Evolutionary conservation across 2,113 vertebrate genomes (phyloP).

Genomic region (Leptobrachium leishanense): DNA sequence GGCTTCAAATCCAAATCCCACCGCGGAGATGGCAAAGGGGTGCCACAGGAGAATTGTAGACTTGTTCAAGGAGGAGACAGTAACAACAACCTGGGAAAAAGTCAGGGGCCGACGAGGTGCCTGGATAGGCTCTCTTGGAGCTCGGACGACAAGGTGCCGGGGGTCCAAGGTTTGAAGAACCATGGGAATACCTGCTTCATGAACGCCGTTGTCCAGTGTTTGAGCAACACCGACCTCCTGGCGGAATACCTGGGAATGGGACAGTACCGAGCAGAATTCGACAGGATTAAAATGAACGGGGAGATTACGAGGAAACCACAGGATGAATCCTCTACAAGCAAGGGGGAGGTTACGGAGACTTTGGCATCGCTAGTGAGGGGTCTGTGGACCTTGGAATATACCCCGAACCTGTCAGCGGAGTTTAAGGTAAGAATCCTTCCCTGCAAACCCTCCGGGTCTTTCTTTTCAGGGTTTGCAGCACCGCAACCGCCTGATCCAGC

Average conservation of each 20-base stretch:
- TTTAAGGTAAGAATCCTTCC: conserved; percentile 80
- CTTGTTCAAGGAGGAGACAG: conserved; percentile 35
- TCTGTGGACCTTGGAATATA: conserved; percentile 91
- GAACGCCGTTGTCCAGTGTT: conserved; percentile 94
- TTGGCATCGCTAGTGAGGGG: conserved; percentile 85
- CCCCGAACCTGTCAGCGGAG: conserved; percentile 86
- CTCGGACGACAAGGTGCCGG: conserved; percentile 68
- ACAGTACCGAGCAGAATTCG: conserved; percentile 69
- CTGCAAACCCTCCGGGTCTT: no score
- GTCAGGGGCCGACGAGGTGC: conserved; percentile 25
- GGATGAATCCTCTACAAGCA: background rate
- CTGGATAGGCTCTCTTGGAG: conserved; percentile 48
- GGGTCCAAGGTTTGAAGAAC: conserved; percentile 87
- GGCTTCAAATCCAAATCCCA: conserved; percentile 27
- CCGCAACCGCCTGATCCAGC: no score
- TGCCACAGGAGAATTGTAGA: conserved; percentile 27
- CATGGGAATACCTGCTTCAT: conserved; percentile 96
- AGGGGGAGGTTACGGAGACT: conserved; percentile 82
- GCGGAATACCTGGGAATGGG: conserved; percentile 87
- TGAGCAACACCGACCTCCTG: conserved; percentile 91
- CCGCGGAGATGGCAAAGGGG: conserved; percentile 27
- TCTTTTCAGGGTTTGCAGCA: no score
- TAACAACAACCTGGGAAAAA: conserved; percentile 39
- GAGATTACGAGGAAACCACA: conserved; percentile 43
- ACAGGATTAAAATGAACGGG: conserved; percentile 57